Percentiles rank a stretch among this genome's conserved stretches.
phyloP scores from a whole-genome alignment of 1,140 invertebrate species.

The Adoxophyes honmai region DNA sequence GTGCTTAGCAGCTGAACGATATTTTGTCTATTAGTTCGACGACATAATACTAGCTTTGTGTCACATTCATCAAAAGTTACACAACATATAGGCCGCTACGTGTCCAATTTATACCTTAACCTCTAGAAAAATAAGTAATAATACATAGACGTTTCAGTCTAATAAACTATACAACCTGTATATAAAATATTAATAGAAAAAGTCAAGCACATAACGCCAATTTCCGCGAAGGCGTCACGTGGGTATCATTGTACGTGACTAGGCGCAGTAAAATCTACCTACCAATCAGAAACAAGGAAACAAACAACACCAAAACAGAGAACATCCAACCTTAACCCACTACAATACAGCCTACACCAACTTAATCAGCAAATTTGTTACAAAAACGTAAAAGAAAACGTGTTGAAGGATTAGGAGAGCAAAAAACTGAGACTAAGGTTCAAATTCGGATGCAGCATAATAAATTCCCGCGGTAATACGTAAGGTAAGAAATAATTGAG shows the following conservation, averaged over 20 bases:
- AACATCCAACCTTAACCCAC: not conserved
- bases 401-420: not conserved
- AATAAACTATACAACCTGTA: not conserved
- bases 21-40: too few species aligned
- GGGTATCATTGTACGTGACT: conserved; percentile 14
- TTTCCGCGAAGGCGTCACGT: not conserved
- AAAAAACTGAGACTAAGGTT: not conserved
- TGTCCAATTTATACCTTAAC: too few species aligned
- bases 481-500: conserved; percentile 4
- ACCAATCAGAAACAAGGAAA: not conserved
- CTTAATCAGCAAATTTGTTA: not conserved
- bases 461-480: not conserved
- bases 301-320: not conserved
- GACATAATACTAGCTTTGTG: too few species aligned
- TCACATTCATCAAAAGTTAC: too few species aligned
- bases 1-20: too few species aligned
- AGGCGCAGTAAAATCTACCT: conserved; percentile 10
- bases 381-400: not conserved
- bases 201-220: not conserved
- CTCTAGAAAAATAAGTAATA: too few species aligned
- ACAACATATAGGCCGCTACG: too few species aligned
- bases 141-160: not conserved
- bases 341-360: not conserved
- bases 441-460: not conserved
- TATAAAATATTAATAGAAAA: conserved; percentile 13